These are phyloP conservation scores for Potamilus streckersoni DNA, from an alignment of 1,140 invertebrate species.

Conservation along the genomic window DNA sequence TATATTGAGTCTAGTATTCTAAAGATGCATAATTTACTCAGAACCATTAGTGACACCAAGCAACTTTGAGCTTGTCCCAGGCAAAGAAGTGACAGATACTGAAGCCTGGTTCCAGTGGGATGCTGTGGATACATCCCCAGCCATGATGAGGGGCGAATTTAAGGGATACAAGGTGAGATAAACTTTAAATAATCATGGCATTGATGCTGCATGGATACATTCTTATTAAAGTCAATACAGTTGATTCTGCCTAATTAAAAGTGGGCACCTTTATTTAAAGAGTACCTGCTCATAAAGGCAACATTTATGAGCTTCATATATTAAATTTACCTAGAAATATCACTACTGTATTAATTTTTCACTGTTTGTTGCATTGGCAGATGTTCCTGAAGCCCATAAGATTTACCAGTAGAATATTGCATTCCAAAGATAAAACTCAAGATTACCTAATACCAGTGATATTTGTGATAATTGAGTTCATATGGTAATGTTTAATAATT, in stretches of 20 bases:
- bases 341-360: too few species aligned
- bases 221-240: neutral
- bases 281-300: too few species aligned
- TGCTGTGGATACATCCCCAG: conserved; percentile 40
- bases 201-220: too few species aligned
- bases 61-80: conserved; percentile 81
- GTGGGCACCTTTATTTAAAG: neutral
- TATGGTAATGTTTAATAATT: too few species aligned
- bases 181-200: neutral
- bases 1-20: neutral
- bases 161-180: conserved; percentile 55
- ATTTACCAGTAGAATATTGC: too few species aligned
- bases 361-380: too few species aligned
- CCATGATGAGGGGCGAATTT: conserved; percentile 51
- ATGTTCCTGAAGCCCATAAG: too few species aligned
- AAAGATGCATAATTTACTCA: conserved; percentile 46
- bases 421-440: too few species aligned
- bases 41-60: conserved; percentile 82
- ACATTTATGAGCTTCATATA: neutral
- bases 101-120: conserved; percentile 57
- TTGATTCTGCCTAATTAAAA: neutral
- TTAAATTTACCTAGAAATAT: too few species aligned
- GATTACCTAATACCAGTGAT: too few species aligned
- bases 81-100: conserved; percentile 47
- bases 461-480: neutral